Evolutionary conservation across 2,888 invertebrate genomes (phyloP), one percentile per base, ranked within the genome.

Genomic region (Lymantria dispar): DNA sequence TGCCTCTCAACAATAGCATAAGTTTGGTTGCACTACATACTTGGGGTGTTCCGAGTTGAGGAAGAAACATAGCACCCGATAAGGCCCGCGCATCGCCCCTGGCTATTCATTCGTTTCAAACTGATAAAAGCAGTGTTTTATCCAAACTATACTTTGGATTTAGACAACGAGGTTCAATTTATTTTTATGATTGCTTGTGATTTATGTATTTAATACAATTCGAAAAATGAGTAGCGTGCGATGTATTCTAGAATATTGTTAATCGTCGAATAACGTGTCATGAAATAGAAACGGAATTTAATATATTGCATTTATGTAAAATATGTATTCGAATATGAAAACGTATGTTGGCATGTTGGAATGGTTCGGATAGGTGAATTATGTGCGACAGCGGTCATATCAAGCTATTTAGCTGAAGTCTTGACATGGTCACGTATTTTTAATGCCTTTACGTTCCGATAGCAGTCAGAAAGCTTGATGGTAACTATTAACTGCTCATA

Each of bases 281-380:
- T 70, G 64, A 68, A 67, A 63, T 64, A n/a, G n/a, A n/a, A n/a
- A n/a, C n/a, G 78, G 80, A 83, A 83, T 83, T 81, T 82, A 83
- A 83, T 84, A 81, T 78, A 74, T 82, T 70, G 70, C 71, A 68
- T 74, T 74, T 77, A 75, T 74, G 67, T 72, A 66, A 72, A 72
- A 69, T 61, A 44, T 56, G 54, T 11, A 36, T 56, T 55, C 43
- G 55, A 48, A 56, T 59, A 63, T 63, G 52, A 51, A 48, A 48
- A 47, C 47, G 44, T 49, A 42, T 59, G 53, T 48, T 52, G 58
- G 66, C 46, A 55, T 43, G 58, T 45, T 43, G 45, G 43, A 52
- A 56, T 54, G 46, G 58, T 56, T 53, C 51, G 51, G 52, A 53
- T 53, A 38, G 48, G 50, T 64, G 56, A 64, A 63, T 67, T 60